phyloP scores from a whole-genome alignment of 2,888 invertebrate species.

The Limnephilus lunatus region DNA sequence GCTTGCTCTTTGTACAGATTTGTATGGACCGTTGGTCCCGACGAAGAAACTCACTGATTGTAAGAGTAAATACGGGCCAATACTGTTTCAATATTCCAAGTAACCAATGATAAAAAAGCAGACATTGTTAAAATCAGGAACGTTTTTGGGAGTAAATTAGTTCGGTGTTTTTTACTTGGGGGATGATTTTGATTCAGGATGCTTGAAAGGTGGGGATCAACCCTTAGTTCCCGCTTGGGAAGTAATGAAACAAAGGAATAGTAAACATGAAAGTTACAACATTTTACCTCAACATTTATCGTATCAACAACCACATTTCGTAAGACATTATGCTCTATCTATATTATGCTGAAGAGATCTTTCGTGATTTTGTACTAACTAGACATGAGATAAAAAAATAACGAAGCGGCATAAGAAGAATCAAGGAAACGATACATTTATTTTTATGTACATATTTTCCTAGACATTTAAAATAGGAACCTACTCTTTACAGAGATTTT shows the following conservation, averaged over 20 bases:
- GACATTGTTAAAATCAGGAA: background rate
- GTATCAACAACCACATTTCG: slow-evolving; percentile 22
- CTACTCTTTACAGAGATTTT: too few relatives aligned
- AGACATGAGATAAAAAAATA: too few relatives aligned
- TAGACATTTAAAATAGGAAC: too few relatives aligned
- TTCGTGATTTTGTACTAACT: too few relatives aligned
- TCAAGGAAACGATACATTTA: too few relatives aligned
- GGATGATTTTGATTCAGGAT: background rate
- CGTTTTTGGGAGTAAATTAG: background rate
- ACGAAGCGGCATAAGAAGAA: too few relatives aligned
- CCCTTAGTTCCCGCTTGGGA: background rate
- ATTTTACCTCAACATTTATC: slow-evolving; percentile 30
- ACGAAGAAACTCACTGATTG: slow-evolving; percentile 48
- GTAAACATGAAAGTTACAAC: slow-evolving; percentile 8
- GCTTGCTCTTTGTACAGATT: slow-evolving; percentile 34
- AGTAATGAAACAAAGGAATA: slow-evolving; percentile 41
- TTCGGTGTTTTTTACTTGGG: background rate
- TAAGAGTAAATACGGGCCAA: slow-evolving; percentile 55
- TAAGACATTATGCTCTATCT: slow-evolving; percentile 12
- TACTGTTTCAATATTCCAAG: slow-evolving; percentile 44
- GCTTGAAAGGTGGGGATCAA: slow-evolving; percentile 1
- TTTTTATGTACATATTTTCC: too few relatives aligned
- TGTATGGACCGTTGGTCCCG: slow-evolving; percentile 10
- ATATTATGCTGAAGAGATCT: background rate
- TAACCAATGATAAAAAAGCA: slow-evolving; percentile 20